Conservation (phyloP, 2,113 vertebrate species). For the Thinocorus orbignyianus region DNA sequence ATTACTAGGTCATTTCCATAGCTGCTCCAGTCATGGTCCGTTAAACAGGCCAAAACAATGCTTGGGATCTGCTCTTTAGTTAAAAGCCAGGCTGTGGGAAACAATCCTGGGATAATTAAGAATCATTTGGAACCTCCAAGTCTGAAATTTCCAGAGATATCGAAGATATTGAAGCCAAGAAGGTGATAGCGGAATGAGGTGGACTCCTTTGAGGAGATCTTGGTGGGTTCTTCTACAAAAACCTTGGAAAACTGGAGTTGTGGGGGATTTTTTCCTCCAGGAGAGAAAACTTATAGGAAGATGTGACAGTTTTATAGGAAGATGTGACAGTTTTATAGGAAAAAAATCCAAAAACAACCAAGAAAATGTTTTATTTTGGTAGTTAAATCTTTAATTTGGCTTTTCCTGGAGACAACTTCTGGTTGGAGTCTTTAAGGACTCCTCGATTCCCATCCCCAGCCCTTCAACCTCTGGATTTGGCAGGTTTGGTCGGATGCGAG, state of each 20-base stretch:
- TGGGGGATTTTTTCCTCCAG: no score
- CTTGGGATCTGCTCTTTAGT: conserved; percentile 52
- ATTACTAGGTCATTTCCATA: conserved; percentile 56
- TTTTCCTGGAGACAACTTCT: fast-evolving
- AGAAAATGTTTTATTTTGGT: background rate
- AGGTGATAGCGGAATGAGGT: no score
- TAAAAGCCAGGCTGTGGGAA: conserved; percentile 52
- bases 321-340: fast-evolving
- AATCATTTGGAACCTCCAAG: background rate
- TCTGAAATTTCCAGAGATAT: background rate
- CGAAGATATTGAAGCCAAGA: background rate
- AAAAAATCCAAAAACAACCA: no score
- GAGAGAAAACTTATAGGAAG: no score
- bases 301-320: no score
- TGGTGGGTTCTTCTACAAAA: no score
- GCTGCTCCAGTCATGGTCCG: conserved; percentile 49
- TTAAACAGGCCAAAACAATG: conserved; percentile 54
- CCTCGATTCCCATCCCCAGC: background rate
- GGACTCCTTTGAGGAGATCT: no score
- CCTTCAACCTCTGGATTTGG: background rate
- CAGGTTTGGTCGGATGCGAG: background rate
- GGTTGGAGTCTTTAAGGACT: no score
- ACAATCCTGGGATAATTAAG: conserved; percentile 57
- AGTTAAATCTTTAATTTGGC: background rate
- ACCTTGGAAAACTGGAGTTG: no score